Evolutionary conservation across 2,888 invertebrate species (phyloP).

Genomic region (Amphiduros pacificus): DNA sequence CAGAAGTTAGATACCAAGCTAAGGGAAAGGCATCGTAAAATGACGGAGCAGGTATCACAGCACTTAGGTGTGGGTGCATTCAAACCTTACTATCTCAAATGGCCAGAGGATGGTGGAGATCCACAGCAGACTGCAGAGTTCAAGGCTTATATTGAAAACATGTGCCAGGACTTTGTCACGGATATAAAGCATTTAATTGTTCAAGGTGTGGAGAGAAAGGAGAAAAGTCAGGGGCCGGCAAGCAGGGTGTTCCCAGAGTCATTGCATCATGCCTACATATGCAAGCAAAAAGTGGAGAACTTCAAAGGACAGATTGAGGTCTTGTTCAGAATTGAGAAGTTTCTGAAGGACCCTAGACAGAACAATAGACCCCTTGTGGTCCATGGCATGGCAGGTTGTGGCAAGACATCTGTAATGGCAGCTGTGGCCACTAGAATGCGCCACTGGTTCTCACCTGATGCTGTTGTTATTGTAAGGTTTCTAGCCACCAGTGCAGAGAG

Average conservation of each 20-base stretch:
- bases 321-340: constrained; percentile 15
- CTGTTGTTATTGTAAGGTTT: constrained; percentile 23
- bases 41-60: constrained; percentile 8
- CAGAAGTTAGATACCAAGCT: background rate
- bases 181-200: constrained; percentile 23
- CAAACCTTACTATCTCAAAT: constrained; percentile 22
- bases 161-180: constrained; percentile 21
- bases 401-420: constrained; percentile 25
- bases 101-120: constrained; percentile 6
- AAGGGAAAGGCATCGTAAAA: background rate
- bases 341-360: constrained; percentile 20
- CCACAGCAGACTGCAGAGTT: constrained; percentile 12
- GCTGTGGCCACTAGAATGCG: constrained; percentile 6
- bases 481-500: constrained; percentile 22
- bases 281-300: constrained; percentile 2
- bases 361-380: constrained; percentile 25
- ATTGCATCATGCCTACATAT: constrained; percentile 18
- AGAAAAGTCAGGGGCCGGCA: background rate
- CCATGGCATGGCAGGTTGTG: constrained; percentile 22
- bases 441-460: constrained; percentile 18
- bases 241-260: constrained; percentile 17
- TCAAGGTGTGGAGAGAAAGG: constrained; percentile 3
- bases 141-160: constrained; percentile 18
- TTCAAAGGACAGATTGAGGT: constrained; percentile 16
- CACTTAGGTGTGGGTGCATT: constrained; percentile 21